Evolutionary conservation across 2,113 vertebrate species (phyloP).

Genomic region (Mesoclemmys tuberculata): DNA sequence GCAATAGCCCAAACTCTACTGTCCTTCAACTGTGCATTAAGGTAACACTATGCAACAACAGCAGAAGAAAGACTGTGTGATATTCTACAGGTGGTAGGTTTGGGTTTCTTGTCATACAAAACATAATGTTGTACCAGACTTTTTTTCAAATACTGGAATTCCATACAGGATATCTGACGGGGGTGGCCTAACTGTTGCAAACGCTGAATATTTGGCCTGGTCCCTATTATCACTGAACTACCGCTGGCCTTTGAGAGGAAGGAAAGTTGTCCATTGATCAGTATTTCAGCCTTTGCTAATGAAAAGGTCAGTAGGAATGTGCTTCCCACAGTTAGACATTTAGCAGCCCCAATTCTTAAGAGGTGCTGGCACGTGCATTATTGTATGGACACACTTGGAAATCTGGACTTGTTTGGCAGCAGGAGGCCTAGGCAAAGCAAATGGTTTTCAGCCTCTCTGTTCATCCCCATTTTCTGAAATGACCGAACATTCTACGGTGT

Average conservation of each 20-base stretch:
- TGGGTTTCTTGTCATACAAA: background rate
- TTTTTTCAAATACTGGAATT: background rate
- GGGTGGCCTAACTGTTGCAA: background rate
- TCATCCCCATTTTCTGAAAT: background rate
- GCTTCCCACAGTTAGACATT: background rate
- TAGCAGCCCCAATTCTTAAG: background rate
- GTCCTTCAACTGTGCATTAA: rapidly evolving
- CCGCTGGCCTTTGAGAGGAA: background rate
- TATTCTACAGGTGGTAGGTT: background rate
- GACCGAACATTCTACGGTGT: rapidly evolving
- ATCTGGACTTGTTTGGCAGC: background rate
- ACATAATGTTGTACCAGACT: background rate
- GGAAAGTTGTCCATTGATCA: constrained; percentile 9
- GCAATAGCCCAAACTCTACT: background rate
- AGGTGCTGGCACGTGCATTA: background rate
- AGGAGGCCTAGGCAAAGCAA: background rate
- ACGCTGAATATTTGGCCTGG: background rate
- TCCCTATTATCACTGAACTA: background rate
- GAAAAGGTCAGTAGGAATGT: background rate
- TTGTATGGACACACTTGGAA: background rate
- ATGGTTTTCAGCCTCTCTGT: background rate
- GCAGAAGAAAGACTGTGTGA: background rate
- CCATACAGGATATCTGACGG: background rate
- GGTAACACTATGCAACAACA: rapidly evolving
- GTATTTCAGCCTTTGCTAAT: background rate